Conservation (phyloP, 2,888 invertebrate species). For the Carcina quercana region DNA sequence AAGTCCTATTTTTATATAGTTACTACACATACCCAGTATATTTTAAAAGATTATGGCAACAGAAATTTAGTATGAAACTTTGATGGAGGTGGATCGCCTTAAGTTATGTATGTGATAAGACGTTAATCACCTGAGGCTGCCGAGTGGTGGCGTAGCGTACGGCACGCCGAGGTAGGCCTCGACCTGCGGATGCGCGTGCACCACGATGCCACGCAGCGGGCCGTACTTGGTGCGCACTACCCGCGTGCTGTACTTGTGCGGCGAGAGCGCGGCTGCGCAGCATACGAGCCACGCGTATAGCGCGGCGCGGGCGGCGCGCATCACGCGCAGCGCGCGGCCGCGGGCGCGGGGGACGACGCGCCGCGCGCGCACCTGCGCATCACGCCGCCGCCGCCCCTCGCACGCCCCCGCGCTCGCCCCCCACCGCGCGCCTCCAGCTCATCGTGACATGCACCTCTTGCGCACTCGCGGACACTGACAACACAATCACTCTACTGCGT, state of each 20-base stretch:
- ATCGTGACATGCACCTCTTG: constrained; percentile 45
- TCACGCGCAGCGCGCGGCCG: constrained; percentile 53
- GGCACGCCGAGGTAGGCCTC: constrained; percentile 96
- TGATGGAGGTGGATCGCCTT: too few relatives aligned
- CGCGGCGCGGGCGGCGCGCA: constrained; percentile 69
- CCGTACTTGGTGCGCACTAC: constrained; percentile 94
- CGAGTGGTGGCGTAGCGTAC: constrained; percentile 93
- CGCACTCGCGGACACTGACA: constrained; percentile 50
- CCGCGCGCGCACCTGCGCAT: constrained; percentile 46
- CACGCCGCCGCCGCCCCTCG: constrained; percentile 50
- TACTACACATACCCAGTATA: too few relatives aligned
- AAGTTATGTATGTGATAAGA: too few relatives aligned
- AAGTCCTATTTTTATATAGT: too few relatives aligned
- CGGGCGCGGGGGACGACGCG: constrained; percentile 36
- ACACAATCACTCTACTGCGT: constrained; percentile 1
- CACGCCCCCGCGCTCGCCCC: constrained; percentile 35
- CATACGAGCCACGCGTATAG: constrained; percentile 73
- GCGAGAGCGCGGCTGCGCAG: constrained; percentile 70
- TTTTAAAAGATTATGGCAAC: too few relatives aligned
- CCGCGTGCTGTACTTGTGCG: constrained; percentile 87
- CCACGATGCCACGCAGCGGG: constrained; percentile 87
- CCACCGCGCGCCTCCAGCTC: constrained; percentile 39
- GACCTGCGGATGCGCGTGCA: constrained; percentile 86
- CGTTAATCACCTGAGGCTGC: constrained; percentile 90
- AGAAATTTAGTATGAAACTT: too few relatives aligned